Base-by-base conservation (phyloP, 2,113 vertebrate genomes). In the Sclerurus mexicanus region DNA sequence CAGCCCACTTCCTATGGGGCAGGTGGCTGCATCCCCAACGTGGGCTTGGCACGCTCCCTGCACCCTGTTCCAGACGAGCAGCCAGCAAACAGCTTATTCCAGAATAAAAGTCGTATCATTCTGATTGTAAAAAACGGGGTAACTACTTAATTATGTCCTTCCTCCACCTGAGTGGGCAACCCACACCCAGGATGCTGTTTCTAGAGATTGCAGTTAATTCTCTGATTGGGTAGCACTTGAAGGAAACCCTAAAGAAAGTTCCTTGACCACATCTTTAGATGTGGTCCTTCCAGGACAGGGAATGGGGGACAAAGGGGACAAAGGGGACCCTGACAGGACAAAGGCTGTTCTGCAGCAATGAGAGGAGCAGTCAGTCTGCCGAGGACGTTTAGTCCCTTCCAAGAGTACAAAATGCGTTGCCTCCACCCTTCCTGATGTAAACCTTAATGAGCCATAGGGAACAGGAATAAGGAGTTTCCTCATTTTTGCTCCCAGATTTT, bases 381-480 rank as follows among this genome's bases (percentile, higher is more conserved):
- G 18, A 91, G 93, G 85, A 92, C 76, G 2, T 50, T 55, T 30
- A 58, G 95, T 95, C 91, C 95, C 56, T 88, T 96, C 90, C 92
- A 90, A 85, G 83, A 94, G 93, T 56, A 90, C 95, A 94, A 84
- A 93, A 66, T 0, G 2, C 3, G 0, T 59, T 0, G 37, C 47
- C 91, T 94, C 92, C 95, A 75, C 93, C 93, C 93, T 96, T 96
- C 95, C 92, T 94, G 88, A 78, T 4, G 5, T 8, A 67, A 84
- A 94, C 23, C 64, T 88, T 90, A 86, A 72, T 30, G 77, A 93
- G 80, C 85, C 49, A 24, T 0, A 9, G 40, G 73, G 88, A 94
- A 93, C 50, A 77, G 88, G 77, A 95, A 89, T 92, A 94, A 94
- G 83, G 85, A 93, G 47, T 94, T 96, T 88, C 90, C 90, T 95